Evolutionary conservation across 2,113 vertebrate genomes (phyloP).

Genomic region (Sceloporus undulatus): DNA sequence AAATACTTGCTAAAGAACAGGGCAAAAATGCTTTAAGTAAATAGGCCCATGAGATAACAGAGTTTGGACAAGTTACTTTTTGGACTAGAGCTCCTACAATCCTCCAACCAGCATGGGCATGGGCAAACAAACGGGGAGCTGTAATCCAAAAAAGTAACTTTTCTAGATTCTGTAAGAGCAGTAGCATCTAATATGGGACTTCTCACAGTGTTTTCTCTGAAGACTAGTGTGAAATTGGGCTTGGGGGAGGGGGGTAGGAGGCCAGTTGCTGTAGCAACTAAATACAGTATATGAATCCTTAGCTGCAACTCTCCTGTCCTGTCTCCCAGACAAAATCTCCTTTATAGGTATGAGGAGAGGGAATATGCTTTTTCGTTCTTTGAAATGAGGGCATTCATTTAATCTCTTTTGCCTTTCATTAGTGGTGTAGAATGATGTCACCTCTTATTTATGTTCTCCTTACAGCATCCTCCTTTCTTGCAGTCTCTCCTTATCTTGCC

Average conservation of each 20-base stretch:
- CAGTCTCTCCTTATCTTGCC: conserved; percentile 22
- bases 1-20: not conserved
- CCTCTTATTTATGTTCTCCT: not conserved
- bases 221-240: not conserved
- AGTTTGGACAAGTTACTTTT: no score
- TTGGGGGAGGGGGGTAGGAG: not conserved
- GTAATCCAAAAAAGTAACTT: no score
- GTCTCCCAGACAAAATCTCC: not conserved
- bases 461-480: not conserved
- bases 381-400: conserved; percentile 4
- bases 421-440: conserved; percentile 15
- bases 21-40: not conserved
- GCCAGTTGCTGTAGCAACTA: not conserved
- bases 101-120: no score
- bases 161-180: not conserved
- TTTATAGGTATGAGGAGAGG: not conserved
- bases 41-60: no score
- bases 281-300: not conserved
- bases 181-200: not conserved
- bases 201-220: not conserved
- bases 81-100: no score
- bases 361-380: not conserved
- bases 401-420: conserved; percentile 12
- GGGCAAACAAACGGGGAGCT: no score
- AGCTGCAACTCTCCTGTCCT: not conserved